Percentiles rank a stretch among this genome's conserved stretches.
These are phyloP conservation scores for Phrynosoma blainvillii DNA, from an alignment of 2,113 vertebrate species.

Conservation along the genomic window DNA sequence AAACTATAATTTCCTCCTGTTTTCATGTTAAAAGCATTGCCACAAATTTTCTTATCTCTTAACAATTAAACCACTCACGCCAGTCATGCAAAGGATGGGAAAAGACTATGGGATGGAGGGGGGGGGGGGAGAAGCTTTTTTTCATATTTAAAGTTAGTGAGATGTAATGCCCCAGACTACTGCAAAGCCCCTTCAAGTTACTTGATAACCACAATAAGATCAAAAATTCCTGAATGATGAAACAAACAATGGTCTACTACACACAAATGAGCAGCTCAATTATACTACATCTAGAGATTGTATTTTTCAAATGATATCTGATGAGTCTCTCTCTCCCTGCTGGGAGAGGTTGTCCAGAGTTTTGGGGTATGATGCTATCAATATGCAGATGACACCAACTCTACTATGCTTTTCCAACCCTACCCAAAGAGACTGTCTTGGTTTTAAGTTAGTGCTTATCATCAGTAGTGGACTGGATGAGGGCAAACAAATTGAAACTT, in stretches of 20 bases:
- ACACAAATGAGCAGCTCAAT: neutral
- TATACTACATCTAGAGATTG: neutral
- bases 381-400: too few relatives aligned
- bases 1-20: neutral
- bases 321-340: too few relatives aligned
- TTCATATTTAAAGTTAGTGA: too few relatives aligned
- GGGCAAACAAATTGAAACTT: too few relatives aligned
- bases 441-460: too few relatives aligned
- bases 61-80: neutral
- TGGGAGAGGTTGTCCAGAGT: too few relatives aligned
- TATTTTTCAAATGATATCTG: neutral
- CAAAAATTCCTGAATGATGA: neutral
- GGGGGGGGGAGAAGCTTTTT: too few relatives aligned
- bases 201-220: neutral
- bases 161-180: neutral
- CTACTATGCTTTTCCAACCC: too few relatives aligned
- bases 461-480: too few relatives aligned
- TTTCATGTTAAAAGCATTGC: neutral
- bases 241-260: conserved; percentile 20
- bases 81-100: neutral
- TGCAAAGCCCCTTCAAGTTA: conserved; percentile 1
- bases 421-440: too few relatives aligned
- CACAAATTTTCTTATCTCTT: neutral
- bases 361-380: too few relatives aligned
- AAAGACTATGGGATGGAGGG: neutral